phyloP scores from a whole-genome alignment of 2,888 invertebrate species.

The Netelia melanura region DNA sequence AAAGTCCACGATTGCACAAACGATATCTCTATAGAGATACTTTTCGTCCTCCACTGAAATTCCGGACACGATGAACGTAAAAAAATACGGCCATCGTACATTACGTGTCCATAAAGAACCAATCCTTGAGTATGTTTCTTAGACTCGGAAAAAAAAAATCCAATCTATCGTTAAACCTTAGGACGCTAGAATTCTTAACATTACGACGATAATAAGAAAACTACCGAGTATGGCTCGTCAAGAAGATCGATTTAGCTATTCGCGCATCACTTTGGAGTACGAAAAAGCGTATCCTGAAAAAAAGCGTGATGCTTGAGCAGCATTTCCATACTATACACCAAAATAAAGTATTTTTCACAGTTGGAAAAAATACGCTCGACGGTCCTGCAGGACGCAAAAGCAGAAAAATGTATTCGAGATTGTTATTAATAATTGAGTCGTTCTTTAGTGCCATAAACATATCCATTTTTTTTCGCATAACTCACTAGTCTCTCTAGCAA shows the following conservation, averaged over 20 bases:
- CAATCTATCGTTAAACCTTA: conserved; percentile 54
- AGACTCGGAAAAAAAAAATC: conserved; percentile 30
- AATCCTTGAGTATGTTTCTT: conserved; percentile 20
- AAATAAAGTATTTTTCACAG: conserved; percentile 49
- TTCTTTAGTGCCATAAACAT: conserved; percentile 56
- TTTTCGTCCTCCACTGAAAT: conserved; percentile 22
- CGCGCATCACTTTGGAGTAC: conserved; percentile 1
- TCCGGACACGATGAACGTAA: conserved; percentile 20
- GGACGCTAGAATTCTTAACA: conserved; percentile 49
- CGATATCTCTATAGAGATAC: conserved; percentile 31
- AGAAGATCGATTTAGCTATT: conserved; percentile 33
- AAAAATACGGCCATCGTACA: conserved; percentile 6
- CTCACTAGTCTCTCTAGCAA: no score
- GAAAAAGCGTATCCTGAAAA: conserved; percentile 17
- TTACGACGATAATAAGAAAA: conserved; percentile 62
- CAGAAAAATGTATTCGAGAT: background rate
- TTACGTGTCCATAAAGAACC: conserved; percentile 30
- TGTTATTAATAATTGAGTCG: background rate
- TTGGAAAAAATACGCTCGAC: conserved; percentile 23
- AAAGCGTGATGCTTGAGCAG: conserved; percentile 1
- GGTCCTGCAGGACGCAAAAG: conserved; percentile 9
- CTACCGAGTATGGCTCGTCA: conserved; percentile 56
- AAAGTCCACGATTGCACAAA: conserved; percentile 17
- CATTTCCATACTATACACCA: conserved; percentile 54
- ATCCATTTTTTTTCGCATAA: conserved; percentile 11